Percentiles rank a stretch among this genome's conserved stretches.
phyloP scores from a whole-genome alignment of 2,797 vertebrate species.

The Eulemur coronatus region DNA sequence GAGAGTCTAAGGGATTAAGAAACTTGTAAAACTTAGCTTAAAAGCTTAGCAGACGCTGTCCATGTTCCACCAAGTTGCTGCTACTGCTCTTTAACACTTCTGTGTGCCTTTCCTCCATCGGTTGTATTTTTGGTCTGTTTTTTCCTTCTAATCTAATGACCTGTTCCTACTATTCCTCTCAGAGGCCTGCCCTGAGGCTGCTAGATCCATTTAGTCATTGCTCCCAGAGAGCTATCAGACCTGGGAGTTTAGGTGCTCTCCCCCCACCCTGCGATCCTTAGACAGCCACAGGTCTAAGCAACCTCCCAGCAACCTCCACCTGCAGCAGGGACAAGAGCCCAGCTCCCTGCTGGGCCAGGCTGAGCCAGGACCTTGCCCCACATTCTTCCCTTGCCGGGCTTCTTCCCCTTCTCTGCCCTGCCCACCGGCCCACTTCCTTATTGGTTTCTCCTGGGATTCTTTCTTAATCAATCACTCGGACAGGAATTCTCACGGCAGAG shows the following conservation, averaged over 20 bases:
- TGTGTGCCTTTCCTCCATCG: background rate
- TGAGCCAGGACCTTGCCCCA: background rate
- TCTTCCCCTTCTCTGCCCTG: background rate
- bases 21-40: background rate
- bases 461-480: background rate
- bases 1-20: background rate
- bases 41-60: background rate
- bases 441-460: background rate
- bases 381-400: background rate
- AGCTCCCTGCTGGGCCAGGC: background rate
- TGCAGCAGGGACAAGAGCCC: background rate
- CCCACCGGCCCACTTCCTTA: background rate
- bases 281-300: background rate
- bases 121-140: background rate
- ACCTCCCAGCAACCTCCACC: background rate
- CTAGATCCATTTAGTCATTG: background rate
- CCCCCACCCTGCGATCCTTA: rapidly evolving
- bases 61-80: background rate
- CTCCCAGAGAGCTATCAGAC: background rate
- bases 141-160: background rate
- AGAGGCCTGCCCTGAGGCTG: background rate
- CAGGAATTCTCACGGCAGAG: background rate
- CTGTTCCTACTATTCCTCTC: background rate
- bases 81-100: background rate
- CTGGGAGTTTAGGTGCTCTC: background rate